Evolutionary conservation across 2,888 invertebrate genomes (phyloP), one percentile per base, ranked within the genome.

Genomic region (Trissolcus brochymenae): DNA sequence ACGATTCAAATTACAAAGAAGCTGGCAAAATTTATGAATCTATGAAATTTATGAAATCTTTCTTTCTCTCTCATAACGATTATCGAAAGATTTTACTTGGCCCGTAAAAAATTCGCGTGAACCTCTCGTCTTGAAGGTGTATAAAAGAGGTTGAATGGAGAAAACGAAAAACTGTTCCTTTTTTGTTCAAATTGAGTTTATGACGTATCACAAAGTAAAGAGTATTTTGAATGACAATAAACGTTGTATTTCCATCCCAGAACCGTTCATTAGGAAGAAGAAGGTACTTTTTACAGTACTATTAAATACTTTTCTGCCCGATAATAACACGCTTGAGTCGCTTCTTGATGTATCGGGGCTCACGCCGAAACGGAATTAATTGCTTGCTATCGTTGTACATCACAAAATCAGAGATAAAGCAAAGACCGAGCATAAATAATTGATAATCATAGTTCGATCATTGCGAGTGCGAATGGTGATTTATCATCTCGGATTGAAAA

Each of bases 211-310:
- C 43, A 11, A 51, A 49, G 65, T 55, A 50, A 65, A 55, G 66
- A 73, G 66, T 35, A 29, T 53, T 74, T 67, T 68, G 62, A 74
- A 74, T 74, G 67, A 74, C 67, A 74, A 74, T 74, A 68, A 74
- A 67, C 74, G 40, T 13, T 57, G 62, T 14, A 62, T 74, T 67
- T 74, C 62, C 74, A 74, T 74, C 53, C 64, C 53, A 62, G 66
- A 56, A 51, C 57, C 54, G n/a, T 35, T 64, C 74, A 74, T 74
- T 67, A 68, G 35, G 46, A 49, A 59, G 43, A 51, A 56, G 51
- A 17, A 41, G 43, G 67, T 67, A 61, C 67, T 68, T 55, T 74
- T 73, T 25, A 50, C 46, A 53, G 54, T 57, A 43, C 54, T 51
- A 60, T 65, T 60, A 55, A 60, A 55, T 59, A 41, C 43, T 65